Percentiles rank a stretch among this genome's conserved stretches.
These are phyloP conservation scores for Drosophila teissieri DNA, from an alignment of 1,140 invertebrate genomes.

Conservation along the genomic window DNA sequence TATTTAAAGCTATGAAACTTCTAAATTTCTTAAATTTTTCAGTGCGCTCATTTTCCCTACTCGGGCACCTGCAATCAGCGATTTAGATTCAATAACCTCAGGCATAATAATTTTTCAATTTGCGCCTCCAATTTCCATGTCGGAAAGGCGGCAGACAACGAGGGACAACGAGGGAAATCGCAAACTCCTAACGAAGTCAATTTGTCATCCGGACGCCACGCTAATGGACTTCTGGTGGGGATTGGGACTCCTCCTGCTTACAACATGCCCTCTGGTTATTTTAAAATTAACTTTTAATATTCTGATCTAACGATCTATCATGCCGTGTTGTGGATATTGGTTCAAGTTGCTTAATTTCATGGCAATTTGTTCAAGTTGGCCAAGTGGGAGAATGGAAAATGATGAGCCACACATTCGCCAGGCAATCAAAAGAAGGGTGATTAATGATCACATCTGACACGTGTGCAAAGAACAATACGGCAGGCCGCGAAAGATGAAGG, in stretches of 20 bases:
- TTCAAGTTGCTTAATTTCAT: constrained; percentile 70
- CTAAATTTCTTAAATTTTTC: background rate
- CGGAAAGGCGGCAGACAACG: constrained; percentile 9
- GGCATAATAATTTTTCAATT: constrained; percentile 72
- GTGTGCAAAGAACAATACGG: constrained; percentile 19
- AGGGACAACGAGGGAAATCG: constrained; percentile 8
- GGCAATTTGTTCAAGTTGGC: constrained; percentile 59
- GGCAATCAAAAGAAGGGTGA: constrained; percentile 47
- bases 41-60: constrained; percentile 18
- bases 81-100: constrained; percentile 54
- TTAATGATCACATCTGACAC: constrained; percentile 42
- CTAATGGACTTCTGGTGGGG: constrained; percentile 39
- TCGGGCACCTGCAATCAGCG: constrained; percentile 54
- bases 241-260: constrained; percentile 11
- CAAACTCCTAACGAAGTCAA: constrained; percentile 70
- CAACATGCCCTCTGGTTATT: constrained; percentile 18
- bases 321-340: constrained; percentile 11
- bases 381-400: constrained; percentile 31
- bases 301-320: constrained; percentile 50
- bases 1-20: too few species aligned
- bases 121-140: constrained; percentile 60
- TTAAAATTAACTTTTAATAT: constrained; percentile 69
- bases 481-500: background rate
- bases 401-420: constrained; percentile 36
- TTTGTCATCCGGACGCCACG: constrained; percentile 68